phyloP scores from a whole-genome alignment of 2,797 vertebrate genomes.

The Steatocranus sp. region DNA sequence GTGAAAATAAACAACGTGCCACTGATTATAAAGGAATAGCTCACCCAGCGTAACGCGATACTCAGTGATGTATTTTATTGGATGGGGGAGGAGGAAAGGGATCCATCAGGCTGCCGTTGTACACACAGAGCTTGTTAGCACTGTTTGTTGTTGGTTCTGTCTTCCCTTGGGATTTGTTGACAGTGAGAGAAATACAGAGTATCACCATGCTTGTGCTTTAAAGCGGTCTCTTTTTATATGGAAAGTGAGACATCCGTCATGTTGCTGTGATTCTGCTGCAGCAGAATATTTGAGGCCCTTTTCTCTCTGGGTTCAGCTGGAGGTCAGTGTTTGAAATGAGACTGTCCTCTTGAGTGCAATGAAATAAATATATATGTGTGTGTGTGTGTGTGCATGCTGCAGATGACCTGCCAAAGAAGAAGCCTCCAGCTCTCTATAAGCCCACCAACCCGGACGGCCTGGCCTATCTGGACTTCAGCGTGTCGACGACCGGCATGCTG shows the following conservation, averaged over 20 bases:
- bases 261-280: background rate
- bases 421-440: slow-evolving; percentile 93
- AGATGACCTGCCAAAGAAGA: slow-evolving; percentile 99
- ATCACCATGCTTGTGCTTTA: background rate
- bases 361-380: background rate
- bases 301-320: background rate
- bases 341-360: background rate
- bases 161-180: background rate
- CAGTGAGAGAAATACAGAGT: background rate
- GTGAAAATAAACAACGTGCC: background rate
- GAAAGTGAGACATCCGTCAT: background rate
- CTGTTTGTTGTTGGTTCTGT: background rate
- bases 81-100: too few relatives aligned
- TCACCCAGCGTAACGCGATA: background rate
- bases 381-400: slow-evolving; percentile 10
- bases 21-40: background rate
- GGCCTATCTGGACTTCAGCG: slow-evolving; percentile 98
- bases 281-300: background rate
- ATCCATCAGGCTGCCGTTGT: background rate
- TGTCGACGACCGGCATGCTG: slow-evolving; percentile 98
- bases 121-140: background rate
- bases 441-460: slow-evolving; percentile 94
- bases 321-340: background rate
- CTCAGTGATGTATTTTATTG: background rate
- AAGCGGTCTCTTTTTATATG: background rate